A percentile compares a stretch with the other conserved stretches of the same genome.
Conservation (phyloP, 1,140 invertebrate species). For the Scylla paramamosain region DNA sequence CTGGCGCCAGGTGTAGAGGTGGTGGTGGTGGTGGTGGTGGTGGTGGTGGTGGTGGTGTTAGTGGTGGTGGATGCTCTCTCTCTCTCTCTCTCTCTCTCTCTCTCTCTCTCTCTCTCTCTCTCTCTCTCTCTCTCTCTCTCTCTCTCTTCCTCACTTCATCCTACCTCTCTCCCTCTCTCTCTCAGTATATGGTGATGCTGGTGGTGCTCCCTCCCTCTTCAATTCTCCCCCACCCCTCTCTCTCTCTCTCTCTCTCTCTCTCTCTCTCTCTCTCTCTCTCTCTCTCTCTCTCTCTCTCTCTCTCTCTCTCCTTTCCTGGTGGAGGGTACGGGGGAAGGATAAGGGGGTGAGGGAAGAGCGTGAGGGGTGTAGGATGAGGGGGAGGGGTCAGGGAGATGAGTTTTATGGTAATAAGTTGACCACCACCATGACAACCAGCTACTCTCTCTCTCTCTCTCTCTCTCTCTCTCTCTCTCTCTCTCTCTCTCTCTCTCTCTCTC, state of each 20-base stretch:
- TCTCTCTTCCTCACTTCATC: not conserved
- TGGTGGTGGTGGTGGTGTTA: not conserved
- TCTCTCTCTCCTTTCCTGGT: not conserved
- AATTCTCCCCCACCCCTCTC: not conserved
- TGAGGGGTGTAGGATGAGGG: not conserved
- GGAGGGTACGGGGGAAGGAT: too few species aligned
- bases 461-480: not conserved
- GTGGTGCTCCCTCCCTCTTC: too few species aligned
- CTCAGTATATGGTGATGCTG: too few species aligned
- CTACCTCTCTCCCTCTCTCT: not conserved
- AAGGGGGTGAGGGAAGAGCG: not conserved
- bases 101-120: too few species aligned
- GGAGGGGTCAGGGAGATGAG: not conserved
- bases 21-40: not conserved
- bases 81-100: not conserved
- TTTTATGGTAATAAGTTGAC: constrained; percentile 6
- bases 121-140: not conserved
- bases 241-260: not conserved
- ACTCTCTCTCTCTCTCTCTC: not conserved
- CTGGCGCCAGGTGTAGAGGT: not conserved
- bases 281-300: too few species aligned
- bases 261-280: not conserved
- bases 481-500: not conserved
- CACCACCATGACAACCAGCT: not conserved
- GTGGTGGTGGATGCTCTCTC: not conserved